These are phyloP conservation scores for Drosophila monieri DNA, from an alignment of 2,888 invertebrate genomes.

Conservation along the genomic window DNA sequence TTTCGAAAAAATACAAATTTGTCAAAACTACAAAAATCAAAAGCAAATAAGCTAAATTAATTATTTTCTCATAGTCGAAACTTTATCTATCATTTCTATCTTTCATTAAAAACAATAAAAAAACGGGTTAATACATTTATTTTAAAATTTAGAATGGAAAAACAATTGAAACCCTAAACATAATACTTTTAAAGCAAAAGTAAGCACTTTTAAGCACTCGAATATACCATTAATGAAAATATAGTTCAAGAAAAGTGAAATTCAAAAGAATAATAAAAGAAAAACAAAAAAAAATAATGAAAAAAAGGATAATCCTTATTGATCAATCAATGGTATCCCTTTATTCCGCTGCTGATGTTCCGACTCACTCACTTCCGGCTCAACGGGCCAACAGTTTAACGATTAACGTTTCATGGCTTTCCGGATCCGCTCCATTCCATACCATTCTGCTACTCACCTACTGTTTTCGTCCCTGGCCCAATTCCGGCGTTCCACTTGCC, in stretches of 20 bases:
- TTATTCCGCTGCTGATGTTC: not conserved
- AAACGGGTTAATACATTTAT: too few species aligned
- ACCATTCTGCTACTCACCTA: conserved; percentile 17
- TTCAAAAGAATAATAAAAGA: not conserved
- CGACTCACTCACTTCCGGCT: not conserved
- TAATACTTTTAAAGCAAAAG: not conserved
- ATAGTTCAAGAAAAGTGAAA: not conserved
- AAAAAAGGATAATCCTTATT: not conserved
- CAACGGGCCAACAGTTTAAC: not conserved
- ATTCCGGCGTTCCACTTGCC: conserved; percentile 46
- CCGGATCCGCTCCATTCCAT: not conserved
- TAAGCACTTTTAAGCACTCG: not conserved
- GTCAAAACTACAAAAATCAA: too few species aligned
- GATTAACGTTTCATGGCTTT: not conserved
- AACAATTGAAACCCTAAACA: not conserved
- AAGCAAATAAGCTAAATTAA: too few species aligned
- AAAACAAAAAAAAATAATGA: not conserved
- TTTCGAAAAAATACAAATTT: too few species aligned
- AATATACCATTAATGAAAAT: not conserved
- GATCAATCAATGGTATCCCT: not conserved
- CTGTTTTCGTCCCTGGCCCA: conserved; percentile 31
- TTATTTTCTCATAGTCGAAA: too few species aligned
- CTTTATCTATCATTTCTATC: too few species aligned
- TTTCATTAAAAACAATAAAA: too few species aligned
- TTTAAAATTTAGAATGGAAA: too few species aligned